Evolutionary conservation across 2,888 invertebrate species (phyloP), one percentile per base, ranked within the genome.

Genomic region (Blastobasis adustella): DNA sequence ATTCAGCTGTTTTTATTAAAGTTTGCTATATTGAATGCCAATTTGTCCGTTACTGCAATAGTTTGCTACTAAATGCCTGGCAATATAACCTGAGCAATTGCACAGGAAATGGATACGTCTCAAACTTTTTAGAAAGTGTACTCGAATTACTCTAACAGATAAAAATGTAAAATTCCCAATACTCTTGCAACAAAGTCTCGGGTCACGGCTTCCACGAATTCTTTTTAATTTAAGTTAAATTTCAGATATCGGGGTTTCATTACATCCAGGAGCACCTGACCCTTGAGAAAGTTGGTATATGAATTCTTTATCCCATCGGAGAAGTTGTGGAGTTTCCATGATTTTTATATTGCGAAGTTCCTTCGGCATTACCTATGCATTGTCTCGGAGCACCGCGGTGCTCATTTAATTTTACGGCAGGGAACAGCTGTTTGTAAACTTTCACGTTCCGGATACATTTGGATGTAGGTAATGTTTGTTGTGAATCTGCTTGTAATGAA

Each of bases 281-380:
- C 73, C 69, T 47, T 10, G 10, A n/a, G 50, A 49, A 61, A 62
- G 61, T 59, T 51, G 48, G 49, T 76, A 72, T 81, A 85, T 85
- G 84, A 86, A 85, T 86, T 76, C 76, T 86, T 84, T 78, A 85
- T 82, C 74, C 71, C 56, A 74, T 72, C 72, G 65, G 59, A 63
- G 55, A 76, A 83, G 69, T 82, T 79, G 64, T 61, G 57, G 72
- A 67, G 74, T 76, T 75, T 72, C 70, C 82, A 83, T 87, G 85
- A 86, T 87, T 87, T 85, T 87, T 84, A 87, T 86, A 82, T 78
- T 67, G 73, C 71, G 58, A 83, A 84, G 76, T 83, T 82, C 63
- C 59, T 54, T 56, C 54, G 55, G 64, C 79, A 82, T 86, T 82
- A 81, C 76, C 79, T 83, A 84, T 86, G 83, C 84, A 82, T 82